These are phyloP conservation scores for Gallinago nigripennis DNA, from an alignment of 2,797 vertebrate species.

Conservation along the genomic window DNA sequence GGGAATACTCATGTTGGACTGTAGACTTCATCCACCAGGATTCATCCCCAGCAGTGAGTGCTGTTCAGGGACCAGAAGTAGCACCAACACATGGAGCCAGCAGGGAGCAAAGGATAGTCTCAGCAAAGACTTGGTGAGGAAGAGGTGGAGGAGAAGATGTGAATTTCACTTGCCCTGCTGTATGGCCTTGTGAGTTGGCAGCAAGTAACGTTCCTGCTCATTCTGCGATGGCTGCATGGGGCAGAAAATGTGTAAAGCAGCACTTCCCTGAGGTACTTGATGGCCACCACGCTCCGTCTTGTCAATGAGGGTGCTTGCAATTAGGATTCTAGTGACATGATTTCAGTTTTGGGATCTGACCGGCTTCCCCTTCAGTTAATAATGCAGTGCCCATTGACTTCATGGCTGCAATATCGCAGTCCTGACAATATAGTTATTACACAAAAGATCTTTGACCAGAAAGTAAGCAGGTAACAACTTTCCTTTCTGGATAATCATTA, in stretches of 20 bases:
- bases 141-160: not conserved
- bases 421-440: not conserved
- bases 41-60: not conserved
- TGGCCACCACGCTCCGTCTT: accelerated
- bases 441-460: not conserved
- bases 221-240: accelerated
- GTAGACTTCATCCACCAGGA: not conserved
- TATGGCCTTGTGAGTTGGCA: not conserved
- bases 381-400: not conserved
- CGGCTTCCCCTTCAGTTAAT: not conserved
- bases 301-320: not conserved
- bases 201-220: not conserved
- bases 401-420: not conserved
- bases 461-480: not conserved
- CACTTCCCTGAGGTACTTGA: not conserved
- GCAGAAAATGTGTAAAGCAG: accelerated
- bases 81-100: not conserved
- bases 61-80: not conserved
- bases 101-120: not conserved
- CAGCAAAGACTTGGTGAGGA: not conserved
- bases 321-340: not conserved
- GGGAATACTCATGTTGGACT: not conserved
- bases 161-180: accelerated
- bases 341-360: not conserved
- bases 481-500: not conserved